These are phyloP conservation scores for Hycleus cichorii DNA, from an alignment of 1,140 invertebrate species.

Conservation along the genomic window DNA sequence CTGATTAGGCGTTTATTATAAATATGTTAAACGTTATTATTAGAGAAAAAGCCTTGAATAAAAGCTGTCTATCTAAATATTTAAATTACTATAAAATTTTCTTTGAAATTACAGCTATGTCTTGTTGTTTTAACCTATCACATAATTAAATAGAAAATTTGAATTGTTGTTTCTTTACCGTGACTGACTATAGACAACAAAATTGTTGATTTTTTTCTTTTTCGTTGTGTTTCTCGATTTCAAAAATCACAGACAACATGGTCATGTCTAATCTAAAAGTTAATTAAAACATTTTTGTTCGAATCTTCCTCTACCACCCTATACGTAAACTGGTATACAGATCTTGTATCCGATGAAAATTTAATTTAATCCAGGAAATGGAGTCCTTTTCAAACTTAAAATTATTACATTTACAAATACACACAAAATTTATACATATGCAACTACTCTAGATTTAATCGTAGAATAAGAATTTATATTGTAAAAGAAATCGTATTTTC, in stretches of 20 bases:
- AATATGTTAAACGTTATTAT: too few relatives aligned
- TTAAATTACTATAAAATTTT: slow-evolving; percentile 7
- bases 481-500: too few relatives aligned
- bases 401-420: too few relatives aligned
- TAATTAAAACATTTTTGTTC: slow-evolving; percentile 18
- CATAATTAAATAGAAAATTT: too few relatives aligned
- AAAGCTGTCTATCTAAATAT: slow-evolving; percentile 1
- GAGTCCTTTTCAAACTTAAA: slow-evolving; percentile 17
- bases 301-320: slow-evolving; percentile 6
- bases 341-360: slow-evolving; percentile 12
- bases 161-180: not conserved
- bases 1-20: too few relatives aligned
- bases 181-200: slow-evolving; percentile 7
- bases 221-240: slow-evolving; percentile 6
- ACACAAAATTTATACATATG: too few relatives aligned
- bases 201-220: slow-evolving; percentile 1
- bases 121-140: too few relatives aligned
- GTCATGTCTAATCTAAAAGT: slow-evolving; percentile 10
- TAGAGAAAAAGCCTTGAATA: too few relatives aligned
- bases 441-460: too few relatives aligned
- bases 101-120: slow-evolving; percentile 4
- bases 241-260: not conserved
- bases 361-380: slow-evolving; percentile 21
- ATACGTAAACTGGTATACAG: not conserved
- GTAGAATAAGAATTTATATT: too few relatives aligned